Conservation (phyloP, 2,113 vertebrate genomes). For the Brevimyrus niger region DNA sequence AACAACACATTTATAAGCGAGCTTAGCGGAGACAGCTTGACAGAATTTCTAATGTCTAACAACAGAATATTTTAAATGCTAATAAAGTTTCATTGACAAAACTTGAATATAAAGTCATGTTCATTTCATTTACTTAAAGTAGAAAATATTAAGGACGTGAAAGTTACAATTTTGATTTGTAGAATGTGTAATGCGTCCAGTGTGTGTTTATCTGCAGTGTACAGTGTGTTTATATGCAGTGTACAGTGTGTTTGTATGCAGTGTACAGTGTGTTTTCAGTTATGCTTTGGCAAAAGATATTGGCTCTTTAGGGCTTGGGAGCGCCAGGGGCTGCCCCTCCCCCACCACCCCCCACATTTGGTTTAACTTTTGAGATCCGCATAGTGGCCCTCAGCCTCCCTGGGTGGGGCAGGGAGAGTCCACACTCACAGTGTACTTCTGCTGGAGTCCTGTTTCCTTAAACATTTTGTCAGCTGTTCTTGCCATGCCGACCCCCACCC, state of each 20-base stretch:
- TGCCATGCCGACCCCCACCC: neutral
- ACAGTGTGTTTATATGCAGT: neutral
- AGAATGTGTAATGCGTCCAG: neutral
- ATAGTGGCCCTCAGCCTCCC: neutral
- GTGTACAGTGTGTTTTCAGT: neutral
- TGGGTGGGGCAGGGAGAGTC: neutral
- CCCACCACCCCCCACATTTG: neutral
- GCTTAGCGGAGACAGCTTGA: neutral
- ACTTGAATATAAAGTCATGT: neutral
- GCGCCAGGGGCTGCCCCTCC: neutral
- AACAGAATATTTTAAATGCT: neutral
- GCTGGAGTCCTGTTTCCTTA: neutral
- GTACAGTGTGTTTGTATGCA: neutral
- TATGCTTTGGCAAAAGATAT: neutral
- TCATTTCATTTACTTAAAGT: neutral
- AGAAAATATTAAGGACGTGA: neutral
- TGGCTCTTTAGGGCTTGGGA: neutral
- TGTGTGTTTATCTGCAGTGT: neutral
- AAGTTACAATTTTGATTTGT: neutral
- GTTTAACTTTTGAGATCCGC: neutral
- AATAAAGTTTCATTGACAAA: neutral
- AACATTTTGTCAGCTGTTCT: slow-evolving; percentile 22
- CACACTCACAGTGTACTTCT: neutral
- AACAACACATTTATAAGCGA: neutral
- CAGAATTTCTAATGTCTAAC: neutral